These are phyloP conservation scores for Diorhabda carinulata DNA, from an alignment of 1,140 invertebrate species.

Conservation along the genomic window DNA sequence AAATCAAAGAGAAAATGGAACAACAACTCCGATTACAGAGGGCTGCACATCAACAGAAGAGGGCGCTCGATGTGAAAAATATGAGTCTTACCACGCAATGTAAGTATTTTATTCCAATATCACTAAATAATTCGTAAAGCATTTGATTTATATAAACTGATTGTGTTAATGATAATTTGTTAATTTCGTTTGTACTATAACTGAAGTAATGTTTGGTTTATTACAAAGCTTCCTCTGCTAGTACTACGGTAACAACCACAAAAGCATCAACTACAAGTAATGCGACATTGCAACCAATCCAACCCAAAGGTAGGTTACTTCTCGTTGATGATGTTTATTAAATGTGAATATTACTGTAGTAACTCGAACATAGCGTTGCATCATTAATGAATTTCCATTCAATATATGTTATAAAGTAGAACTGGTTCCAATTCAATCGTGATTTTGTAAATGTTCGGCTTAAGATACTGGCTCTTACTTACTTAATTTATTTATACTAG, in stretches of 20 bases:
- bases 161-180: not conserved
- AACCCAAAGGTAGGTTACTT: constrained; percentile 45
- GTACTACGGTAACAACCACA: constrained; percentile 38
- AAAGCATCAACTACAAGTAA: constrained; percentile 38
- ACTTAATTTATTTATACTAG: too few species aligned
- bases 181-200: not conserved
- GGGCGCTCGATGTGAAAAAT: constrained; percentile 61
- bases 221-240: constrained; percentile 39
- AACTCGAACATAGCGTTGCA: too few species aligned
- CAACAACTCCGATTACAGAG: constrained; percentile 81
- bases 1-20: constrained; percentile 89
- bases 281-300: constrained; percentile 39
- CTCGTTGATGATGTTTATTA: constrained; percentile 10
- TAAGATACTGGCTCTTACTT: too few species aligned
- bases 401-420: too few species aligned
- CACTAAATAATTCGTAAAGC: too few species aligned
- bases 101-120: constrained; percentile 39
- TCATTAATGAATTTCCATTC: too few species aligned
- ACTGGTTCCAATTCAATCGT: too few species aligned
- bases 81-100: constrained; percentile 47
- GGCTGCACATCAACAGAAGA: constrained; percentile 81
- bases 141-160: not conserved
- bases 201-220: constrained; percentile 25
- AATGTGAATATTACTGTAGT: too few species aligned
- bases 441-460: too few species aligned